phyloP scores from a whole-genome alignment of 2,888 invertebrate genomes.

The Drosophila sordidula region DNA sequence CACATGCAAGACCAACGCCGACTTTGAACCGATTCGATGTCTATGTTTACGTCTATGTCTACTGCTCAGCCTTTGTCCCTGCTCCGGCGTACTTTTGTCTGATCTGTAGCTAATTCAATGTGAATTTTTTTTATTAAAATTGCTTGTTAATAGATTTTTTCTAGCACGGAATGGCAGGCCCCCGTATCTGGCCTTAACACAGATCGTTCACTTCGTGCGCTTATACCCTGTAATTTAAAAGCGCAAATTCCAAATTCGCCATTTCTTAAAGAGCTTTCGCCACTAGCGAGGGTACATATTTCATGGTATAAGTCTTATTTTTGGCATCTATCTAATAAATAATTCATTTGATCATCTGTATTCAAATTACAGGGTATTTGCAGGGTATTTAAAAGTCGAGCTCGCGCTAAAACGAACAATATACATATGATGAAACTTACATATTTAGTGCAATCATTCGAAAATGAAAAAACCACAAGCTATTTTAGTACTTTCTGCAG shows the following conservation, averaged over 20 bases:
- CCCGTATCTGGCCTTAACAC: constrained; percentile 29
- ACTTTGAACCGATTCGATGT: constrained; percentile 46
- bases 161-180: constrained; percentile 32
- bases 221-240: constrained; percentile 23
- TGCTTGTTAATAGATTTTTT: constrained; percentile 17
- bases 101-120: constrained; percentile 27
- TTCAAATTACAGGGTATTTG: no score
- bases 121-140: constrained; percentile 8
- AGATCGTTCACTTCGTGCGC: not conserved
- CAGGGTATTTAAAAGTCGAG: constrained; percentile 9
- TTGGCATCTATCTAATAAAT: no score
- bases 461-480: constrained; percentile 3
- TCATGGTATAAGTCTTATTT: no score
- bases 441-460: not conserved
- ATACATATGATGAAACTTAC: not conserved
- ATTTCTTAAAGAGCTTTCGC: no score
- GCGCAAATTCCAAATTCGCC: no score
- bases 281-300: no score
- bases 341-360: no score
- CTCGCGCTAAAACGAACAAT: not conserved
- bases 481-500: constrained; percentile 2
- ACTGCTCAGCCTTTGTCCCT: constrained; percentile 14
- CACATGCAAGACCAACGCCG: constrained; percentile 22
- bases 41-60: constrained; percentile 1
- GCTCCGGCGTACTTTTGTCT: constrained; percentile 30